These are phyloP conservation scores for Vesta saturnalis DNA, from an alignment of 2,888 invertebrate species.

Conservation along the genomic window DNA sequence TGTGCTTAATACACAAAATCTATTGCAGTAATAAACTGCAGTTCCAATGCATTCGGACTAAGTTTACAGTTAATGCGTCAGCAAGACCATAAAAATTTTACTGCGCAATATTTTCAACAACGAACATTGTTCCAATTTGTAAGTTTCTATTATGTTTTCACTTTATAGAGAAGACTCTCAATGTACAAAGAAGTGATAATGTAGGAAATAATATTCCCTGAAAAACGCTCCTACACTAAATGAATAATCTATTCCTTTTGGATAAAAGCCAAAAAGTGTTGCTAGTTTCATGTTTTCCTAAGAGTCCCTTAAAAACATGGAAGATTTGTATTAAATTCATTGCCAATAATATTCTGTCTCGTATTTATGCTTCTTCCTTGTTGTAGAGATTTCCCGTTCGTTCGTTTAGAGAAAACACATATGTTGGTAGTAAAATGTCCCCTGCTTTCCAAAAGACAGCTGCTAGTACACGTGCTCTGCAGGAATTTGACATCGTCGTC, in stretches of 20 bases:
- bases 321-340: neutral
- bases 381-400: constrained; percentile 35
- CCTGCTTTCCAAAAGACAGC: constrained; percentile 59
- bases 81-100: neutral
- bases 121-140: neutral
- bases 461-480: constrained; percentile 57
- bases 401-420: constrained; percentile 49
- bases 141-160: neutral
- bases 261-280: neutral
- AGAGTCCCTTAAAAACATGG: constrained; percentile 2
- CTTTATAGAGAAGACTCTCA: neutral
- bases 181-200: neutral
- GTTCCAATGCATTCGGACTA: no score
- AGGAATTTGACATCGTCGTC: constrained; percentile 44
- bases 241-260: neutral
- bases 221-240: neutral
- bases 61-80: neutral
- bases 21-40: no score
- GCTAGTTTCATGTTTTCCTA: neutral
- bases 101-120: neutral
- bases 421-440: constrained; percentile 58
- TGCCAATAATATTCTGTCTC: constrained; percentile 11
- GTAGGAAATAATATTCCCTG: constrained; percentile 6
- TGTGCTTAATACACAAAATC: no score
- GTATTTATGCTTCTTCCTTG: constrained; percentile 31